Evolutionary conservation across 2,113 vertebrate species (phyloP).

Genomic region (Athene noctua): DNA sequence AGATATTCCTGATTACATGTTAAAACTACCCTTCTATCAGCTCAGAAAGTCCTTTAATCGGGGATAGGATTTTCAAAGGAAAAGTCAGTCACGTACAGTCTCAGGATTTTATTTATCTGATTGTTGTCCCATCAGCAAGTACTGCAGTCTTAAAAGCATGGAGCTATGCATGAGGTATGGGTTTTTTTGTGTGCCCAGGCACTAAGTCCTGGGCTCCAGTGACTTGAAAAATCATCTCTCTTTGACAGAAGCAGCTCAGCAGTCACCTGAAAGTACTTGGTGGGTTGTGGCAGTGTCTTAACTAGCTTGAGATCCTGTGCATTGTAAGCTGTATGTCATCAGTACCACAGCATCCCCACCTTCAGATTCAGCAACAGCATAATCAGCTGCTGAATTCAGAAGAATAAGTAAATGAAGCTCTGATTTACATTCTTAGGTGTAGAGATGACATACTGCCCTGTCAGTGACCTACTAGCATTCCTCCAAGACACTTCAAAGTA

Average conservation of each 20-base stretch:
- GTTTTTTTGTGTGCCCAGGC: too few species aligned
- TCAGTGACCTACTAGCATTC: neutral
- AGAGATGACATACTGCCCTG: neutral
- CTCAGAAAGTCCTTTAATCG: neutral
- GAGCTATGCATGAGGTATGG: too few species aligned
- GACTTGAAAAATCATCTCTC: neutral
- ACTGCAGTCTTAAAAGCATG: neutral
- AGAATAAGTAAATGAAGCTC: neutral
- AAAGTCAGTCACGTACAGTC: neutral
- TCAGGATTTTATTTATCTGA: neutral
- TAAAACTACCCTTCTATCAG: neutral
- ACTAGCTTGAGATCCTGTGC: neutral
- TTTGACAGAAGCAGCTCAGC: neutral
- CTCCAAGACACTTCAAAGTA: neutral
- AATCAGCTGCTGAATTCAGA: neutral
- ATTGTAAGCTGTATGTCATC: rapidly evolving
- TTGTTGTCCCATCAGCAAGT: neutral
- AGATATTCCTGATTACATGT: neutral
- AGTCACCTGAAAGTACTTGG: neutral
- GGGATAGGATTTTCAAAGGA: neutral
- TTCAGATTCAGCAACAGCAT: neutral
- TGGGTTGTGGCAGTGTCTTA: neutral
- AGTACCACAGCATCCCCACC: neutral
- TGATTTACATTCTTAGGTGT: neutral
- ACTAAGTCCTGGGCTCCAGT: neutral